These are phyloP conservation scores for Desmophyllum pertusum DNA, from an alignment of 92 coral and sea anemone species.

Conservation along the genomic window DNA sequence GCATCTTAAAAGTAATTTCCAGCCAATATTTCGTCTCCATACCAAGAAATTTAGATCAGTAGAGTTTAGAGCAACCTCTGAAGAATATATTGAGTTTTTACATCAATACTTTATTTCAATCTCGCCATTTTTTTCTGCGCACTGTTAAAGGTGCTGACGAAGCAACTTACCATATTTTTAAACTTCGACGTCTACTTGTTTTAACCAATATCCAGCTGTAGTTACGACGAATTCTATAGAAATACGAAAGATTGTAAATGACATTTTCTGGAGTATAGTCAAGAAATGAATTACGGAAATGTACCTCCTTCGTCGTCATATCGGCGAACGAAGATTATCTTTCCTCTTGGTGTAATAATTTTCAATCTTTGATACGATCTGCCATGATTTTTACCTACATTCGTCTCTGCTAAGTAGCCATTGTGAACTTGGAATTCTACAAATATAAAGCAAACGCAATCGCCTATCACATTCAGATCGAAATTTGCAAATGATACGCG, in stretches of 20 bases:
- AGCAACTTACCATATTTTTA: conserved; percentile 8
- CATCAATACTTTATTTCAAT: no score
- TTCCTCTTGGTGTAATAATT: conserved; percentile 7
- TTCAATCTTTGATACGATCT: neutral
- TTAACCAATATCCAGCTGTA: neutral
- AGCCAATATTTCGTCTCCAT: neutral
- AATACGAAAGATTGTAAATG: neutral
- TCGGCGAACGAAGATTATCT: neutral
- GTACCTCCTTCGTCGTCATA: neutral
- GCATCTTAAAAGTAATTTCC: no score
- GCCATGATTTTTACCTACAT: neutral
- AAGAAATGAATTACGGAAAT: neutral
- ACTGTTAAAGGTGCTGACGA: neutral
- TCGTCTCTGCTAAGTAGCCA: conserved; percentile 6
- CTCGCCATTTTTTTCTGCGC: no score
- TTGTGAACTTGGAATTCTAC: conserved; percentile 14
- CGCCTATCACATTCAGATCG: neutral
- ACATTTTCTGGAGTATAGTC: neutral
- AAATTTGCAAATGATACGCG: neutral
- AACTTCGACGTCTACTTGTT: neutral
- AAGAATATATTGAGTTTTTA: no score
- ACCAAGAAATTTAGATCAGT: no score
- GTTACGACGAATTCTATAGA: neutral
- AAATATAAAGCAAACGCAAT: neutral
- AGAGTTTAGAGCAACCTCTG: no score